Base-by-base conservation (phyloP, 1,140 invertebrate genomes). In the Apis florea region DNA sequence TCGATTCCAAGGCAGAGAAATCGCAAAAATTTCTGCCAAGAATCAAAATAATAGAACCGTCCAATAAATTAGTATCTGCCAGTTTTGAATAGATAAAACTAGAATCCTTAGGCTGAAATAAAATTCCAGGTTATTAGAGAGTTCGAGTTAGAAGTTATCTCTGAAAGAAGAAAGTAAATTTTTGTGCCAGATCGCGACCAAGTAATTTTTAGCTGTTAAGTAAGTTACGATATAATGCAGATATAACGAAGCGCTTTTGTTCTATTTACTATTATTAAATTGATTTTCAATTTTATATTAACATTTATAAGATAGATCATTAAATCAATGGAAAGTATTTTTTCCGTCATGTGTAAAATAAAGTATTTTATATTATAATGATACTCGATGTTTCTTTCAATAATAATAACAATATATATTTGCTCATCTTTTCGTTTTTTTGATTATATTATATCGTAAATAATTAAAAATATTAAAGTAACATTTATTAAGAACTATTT, bases 21-120 rank as follows among this genome's bases (percentile, higher is more conserved):
- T 24, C 31, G 56, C 9, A 11, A 26, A 54, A 59, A 5, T 56
- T 72, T 86, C 64, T 67, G 68, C 49, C 19, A 11, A 31, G 56
- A 75, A 75, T 85, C 54, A 24, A n/a, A 75, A 75, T 49, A 24
- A 70, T 56, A 17, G 72, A 86, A 83, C 85, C 84, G 85, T 86
- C 85, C 85, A 82, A 59, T 85, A 82, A 82, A 82, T 82, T 78
- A 82, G 40, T 82, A 68, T 21, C 53, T 75, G 26, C 40, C 49
- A 24, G 1, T 13, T 12, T 24, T 21, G 10, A 4, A 40, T 24
- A 47, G 24, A 26, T 10, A 31, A 9, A 10, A 31, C 10, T 53
- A 9, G 13, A 51, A 78, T 61, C 12, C 11, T 49, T n/a, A 56
- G 24, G 15, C 2, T 9, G 2, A 61, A 59, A 47, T 5, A 1